Percentiles rank a stretch among this genome's conserved stretches.
Evolutionary conservation across 2,113 vertebrate genomes (phyloP).

Genomic region (Entomyzon cyanotis): DNA sequence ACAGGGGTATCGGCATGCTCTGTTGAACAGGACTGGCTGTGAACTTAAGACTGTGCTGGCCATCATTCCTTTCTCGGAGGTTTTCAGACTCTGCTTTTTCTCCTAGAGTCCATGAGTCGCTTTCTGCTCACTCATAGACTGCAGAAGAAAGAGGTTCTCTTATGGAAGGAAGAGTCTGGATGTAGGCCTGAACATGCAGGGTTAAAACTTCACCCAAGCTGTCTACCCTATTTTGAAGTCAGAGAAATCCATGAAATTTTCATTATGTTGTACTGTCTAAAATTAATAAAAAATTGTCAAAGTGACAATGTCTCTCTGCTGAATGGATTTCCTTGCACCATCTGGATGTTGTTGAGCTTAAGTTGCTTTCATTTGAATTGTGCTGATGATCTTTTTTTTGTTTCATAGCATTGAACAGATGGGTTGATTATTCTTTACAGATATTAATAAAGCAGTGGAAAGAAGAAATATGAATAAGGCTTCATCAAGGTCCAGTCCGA

Average conservation of each 20-base stretch:
- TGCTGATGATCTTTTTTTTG: constrained; percentile 80
- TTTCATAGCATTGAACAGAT: constrained; percentile 93
- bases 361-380: constrained; percentile 80
- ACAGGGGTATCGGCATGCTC: neutral
- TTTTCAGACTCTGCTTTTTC: constrained; percentile 56
- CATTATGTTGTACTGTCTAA: constrained; percentile 50
- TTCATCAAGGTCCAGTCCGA: constrained; percentile 94
- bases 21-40: neutral
- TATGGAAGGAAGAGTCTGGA: constrained; percentile 13
- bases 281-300: constrained; percentile 74
- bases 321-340: constrained; percentile 76
- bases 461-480: constrained; percentile 96
- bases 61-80: neutral
- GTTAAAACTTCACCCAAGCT: constrained; percentile 29
- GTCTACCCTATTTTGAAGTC: constrained; percentile 26
- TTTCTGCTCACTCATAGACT: constrained; percentile 45
- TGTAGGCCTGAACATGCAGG: neutral
- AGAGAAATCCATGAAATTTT: constrained; percentile 37
- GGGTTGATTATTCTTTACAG: constrained; percentile 99
- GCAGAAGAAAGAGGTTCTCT: constrained; percentile 57
- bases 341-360: constrained; percentile 73
- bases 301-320: constrained; percentile 70
- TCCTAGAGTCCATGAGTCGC: constrained; percentile 57
- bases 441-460: constrained; percentile 99
- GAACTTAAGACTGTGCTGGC: neutral